A percentile compares a stretch with the other conserved stretches of the same genome.
phyloP scores from a whole-genome alignment of 2,888 invertebrate species.

The Phytoseiulus persimilis region DNA sequence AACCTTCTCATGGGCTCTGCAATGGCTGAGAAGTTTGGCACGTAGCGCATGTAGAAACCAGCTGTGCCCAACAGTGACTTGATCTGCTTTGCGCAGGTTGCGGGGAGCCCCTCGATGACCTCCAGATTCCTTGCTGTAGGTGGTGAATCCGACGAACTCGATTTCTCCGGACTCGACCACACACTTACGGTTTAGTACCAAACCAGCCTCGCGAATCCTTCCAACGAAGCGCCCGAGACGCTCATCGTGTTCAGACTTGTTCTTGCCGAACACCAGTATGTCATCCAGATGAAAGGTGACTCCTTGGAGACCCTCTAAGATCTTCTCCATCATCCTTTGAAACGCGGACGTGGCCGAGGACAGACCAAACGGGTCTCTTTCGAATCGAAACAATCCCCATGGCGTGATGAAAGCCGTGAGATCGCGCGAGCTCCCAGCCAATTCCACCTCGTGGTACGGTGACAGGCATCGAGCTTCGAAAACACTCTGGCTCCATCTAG shows the following conservation, averaged over 20 bases:
- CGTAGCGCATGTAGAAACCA: slow-evolving; percentile 43
- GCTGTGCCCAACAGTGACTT: slow-evolving; percentile 43
- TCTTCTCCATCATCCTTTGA: not conserved
- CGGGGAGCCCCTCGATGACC: not conserved
- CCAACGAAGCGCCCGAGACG: not conserved
- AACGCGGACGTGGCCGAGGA: slow-evolving; percentile 25
- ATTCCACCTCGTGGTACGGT: slow-evolving; percentile 24
- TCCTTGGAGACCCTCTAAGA: not conserved
- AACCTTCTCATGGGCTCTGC: slow-evolving; percentile 43
- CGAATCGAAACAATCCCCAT: slow-evolving; percentile 20
- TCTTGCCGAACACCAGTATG: slow-evolving; percentile 8
- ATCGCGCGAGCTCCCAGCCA: not conserved
- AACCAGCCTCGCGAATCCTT: not conserved
- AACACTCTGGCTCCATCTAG: not conserved
- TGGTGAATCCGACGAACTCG: slow-evolving; percentile 22
- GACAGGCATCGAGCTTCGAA: slow-evolving; percentile 13
- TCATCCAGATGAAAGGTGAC: slow-evolving; percentile 28
- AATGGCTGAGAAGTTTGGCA: slow-evolving; percentile 43
- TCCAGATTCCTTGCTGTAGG: not conserved
- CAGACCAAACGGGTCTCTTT: slow-evolving; percentile 29
- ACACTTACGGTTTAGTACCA: slow-evolving; percentile 12
- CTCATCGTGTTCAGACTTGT: not conserved
- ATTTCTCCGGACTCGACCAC: not conserved
- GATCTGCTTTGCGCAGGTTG: too few relatives aligned
- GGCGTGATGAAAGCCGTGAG: slow-evolving; percentile 39